Evolutionary conservation across 2,888 invertebrate genomes (phyloP), one percentile per base, ranked within the genome.

Genomic region (Acanthosepion lycidas): DNA sequence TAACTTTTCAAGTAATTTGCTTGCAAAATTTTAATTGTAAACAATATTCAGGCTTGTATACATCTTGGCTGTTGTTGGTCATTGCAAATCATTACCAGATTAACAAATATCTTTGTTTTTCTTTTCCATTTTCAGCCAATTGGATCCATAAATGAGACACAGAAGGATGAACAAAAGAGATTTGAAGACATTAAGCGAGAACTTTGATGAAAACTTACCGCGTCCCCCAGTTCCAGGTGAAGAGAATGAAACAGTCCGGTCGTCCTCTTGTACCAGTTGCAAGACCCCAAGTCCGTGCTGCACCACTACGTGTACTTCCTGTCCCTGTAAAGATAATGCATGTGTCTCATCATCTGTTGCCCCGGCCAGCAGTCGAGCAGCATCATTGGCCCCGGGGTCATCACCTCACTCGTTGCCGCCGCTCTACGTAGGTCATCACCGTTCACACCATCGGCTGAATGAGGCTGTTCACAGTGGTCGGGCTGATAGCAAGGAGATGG

Each of bases 161-260:
- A 94, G 51, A 92, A 92, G 93, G 59, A 94, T 94, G 94, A 94
- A 64, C 94, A 94, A 94, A 59, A 94, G 48, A 55, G 55, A 26
- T 94, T 55, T 64, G n/a, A 48, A 55, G 55, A 59, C 55, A 59
- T 53, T 94, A 28, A 64, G 64, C 59, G 96, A 96, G 95, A 97
- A 97, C 95, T 97, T 97, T 95, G 96, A 97, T 55, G 97, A 97
- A 95, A 96, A 96, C 51, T 96, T 97, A 91, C 97, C 97, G 28
- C 95, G 97, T 26, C 97, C 97, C 42, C 97, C 97, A 51, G 97
- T 97, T 20, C 97, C 97, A 42, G 97, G 97, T 53, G 97, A 97
- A 95, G 97, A 97, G 95, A 97, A 97, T 96, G 97, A 97, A 95
- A 96, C 96, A 96, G 94, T 97, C 97, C 48, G 93, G 53, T 53